Evolutionary conservation across 1,140 invertebrate genomes (phyloP), one percentile per base, ranked within the genome.

Genomic region (Ganaspis sp.): DNA sequence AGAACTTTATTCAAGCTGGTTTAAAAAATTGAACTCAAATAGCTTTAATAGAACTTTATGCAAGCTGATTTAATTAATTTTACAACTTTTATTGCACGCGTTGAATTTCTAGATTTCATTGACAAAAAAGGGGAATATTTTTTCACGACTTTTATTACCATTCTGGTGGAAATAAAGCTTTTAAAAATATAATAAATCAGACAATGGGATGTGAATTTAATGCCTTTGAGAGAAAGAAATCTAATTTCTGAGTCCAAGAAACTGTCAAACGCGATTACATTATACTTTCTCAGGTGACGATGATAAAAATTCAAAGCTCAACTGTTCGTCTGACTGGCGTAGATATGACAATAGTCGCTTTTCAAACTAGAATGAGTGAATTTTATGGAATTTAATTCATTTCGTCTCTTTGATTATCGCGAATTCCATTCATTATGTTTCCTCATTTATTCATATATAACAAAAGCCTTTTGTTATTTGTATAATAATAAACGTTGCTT

Each of bases 191-290:
- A 29, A 64, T 29, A 21, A 64, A 64, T 64, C 26, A 29, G 58
- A 26, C 58, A 6, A 64, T 64, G 26, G 58, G 23, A 64, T 64
- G n/a, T 29, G 15, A 85, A 82, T 81, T 81, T 58, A 80, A 78
- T 80, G 78, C 76, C 78, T 70, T 74, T 79, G 79, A 82, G n/a
- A 49, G 45, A 49, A 2, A 49, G 45, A 49, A 49, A 49, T 49
- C 79, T 85, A 84, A 85, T 85, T 85, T 85, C 77, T 82, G 78
- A 82, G 75, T 79, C 77, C 84, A 81, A 72, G 77, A 77, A 78
- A 72, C 80, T 80, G 81, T 83, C 80, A 84, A 85, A 85, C 80
- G 76, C 79, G 84, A 85, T 85, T 85, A 84, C 78, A 74, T 73
- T 75, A 73, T 76, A 78, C 78, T 73, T 72, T 54, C 54, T 64